Base-by-base conservation (phyloP, 2,797 vertebrate species). In the Denticeps clupeoides region DNA sequence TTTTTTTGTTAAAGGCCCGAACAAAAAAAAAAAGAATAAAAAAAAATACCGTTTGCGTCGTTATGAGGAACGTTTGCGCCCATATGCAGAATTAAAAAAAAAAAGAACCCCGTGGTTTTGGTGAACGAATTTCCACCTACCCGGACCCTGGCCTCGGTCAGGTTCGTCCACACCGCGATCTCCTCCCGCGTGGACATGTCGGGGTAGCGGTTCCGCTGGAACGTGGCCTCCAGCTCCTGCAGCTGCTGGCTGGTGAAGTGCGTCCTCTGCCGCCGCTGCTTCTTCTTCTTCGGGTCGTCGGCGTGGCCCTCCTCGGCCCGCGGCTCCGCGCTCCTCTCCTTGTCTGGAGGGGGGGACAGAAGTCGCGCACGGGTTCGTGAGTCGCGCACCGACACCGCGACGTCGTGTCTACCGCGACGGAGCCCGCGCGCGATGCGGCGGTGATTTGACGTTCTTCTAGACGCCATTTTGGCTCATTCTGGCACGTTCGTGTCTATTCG, bases 121-220 rank as follows among this genome's bases (percentile, higher is more conserved):
- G n/a, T n/a, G n/a, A n/a, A n/a, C 18, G 18, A 7, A 10, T 8
- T 32, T 6, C 21, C 2, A 50, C 89, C 87, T 81, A 97, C 93
- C 88, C 93, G 76, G 21, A 97, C 93, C 69, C 93, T 77, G 32
- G 92, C 91, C 72, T 90, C 88, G 0, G 87, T 90, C 64, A 90
- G 85, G 70, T 89, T 89, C 71, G 87, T 90, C 88, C 88, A 90
- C 37, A 90, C 87, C 0, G 88, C 87, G 56, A 90, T 90, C 77
- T 90, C 88, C 72, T 90, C 88, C 59, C 88, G 31, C 74, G 86
- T 89, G 67, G 85, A 87, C 87, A 90, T 90, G 69, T 90, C 87
- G 0, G 88, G 88, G 55, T 90, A 90, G 58, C 88, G 85, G 69
- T 90, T 90, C 57, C 88, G 57, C 69, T 90, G 88, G 68, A 90